Evolutionary conservation across 2,113 vertebrate species (phyloP).

Genomic region (Zootoca vivipara): DNA sequence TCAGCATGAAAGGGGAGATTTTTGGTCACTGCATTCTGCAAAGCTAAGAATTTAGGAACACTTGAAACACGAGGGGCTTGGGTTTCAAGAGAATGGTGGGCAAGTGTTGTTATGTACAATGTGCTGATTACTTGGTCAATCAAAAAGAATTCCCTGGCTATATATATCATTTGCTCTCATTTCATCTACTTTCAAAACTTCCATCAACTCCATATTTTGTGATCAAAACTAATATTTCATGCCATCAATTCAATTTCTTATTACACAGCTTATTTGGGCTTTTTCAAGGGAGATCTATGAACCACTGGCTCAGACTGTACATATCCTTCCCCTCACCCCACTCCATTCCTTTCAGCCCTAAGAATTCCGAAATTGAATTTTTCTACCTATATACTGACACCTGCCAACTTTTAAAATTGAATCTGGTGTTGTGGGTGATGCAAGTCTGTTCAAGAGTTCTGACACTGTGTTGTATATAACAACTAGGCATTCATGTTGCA

Average conservation of each 20-base stretch:
- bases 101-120: too few relatives aligned
- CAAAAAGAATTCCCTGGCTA: background rate
- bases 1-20: too few relatives aligned
- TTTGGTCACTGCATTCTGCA: too few relatives aligned
- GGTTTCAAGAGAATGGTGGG: too few relatives aligned
- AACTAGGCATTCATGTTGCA: background rate
- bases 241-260: background rate
- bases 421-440: background rate
- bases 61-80: too few relatives aligned
- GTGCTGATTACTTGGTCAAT: too few relatives aligned
- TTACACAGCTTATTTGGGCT: background rate
- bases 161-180: background rate
- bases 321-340: background rate
- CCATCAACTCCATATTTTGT: background rate
- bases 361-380: background rate
- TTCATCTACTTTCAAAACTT: background rate
- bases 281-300: background rate
- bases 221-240: background rate
- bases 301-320: too few relatives aligned
- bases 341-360: background rate
- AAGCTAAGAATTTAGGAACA: too few relatives aligned
- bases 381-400: background rate
- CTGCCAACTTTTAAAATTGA: background rate
- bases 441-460: constrained; percentile 6
- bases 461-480: rapidly evolving